Evolutionary conservation across 1,140 invertebrate genomes (phyloP), one percentile per base, ranked within the genome.

Genomic region (Drosophila lowei): DNA sequence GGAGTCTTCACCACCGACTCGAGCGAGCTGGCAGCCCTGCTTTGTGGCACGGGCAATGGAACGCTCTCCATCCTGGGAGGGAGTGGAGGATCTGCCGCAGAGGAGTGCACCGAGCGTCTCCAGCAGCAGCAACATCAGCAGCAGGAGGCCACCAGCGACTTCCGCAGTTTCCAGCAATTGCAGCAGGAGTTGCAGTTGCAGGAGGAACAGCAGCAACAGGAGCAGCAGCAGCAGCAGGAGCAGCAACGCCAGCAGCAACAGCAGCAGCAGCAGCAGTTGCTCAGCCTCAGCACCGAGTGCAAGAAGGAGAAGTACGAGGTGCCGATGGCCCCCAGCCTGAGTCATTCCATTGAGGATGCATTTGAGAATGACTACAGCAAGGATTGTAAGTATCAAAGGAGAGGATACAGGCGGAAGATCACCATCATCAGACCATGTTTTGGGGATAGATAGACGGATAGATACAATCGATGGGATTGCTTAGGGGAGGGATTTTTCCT

Each of bases 351-450:
- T 38, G 89, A 89, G 41, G 90, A 91, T 75, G 77, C 88, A 71
- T 91, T 91, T 65, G 88, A 90, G 54, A 85, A 83, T 65, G 88
- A 89, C 62, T 91, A 90, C 62, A 90, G 71, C 71, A 91, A 91
- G 72, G 88, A 91, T 67, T 91, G 90, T 91, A 88, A 91, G 90
- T 91, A 90, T 84, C 11, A 2, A 15, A 1, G 2, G 16, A 3
- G 2, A 3, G 15, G 6, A 9, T 25, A 13, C 11, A 21, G 23
- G 8, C 15, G 2, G 15, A 25, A 6, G 1, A 28, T 21, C 7
- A 18, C 46, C 47, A 49, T 21, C 47, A 38, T 15, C 13, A 38
- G 18, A 23, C 6, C 7, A 15, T 46, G 28, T 18, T 59, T 38
- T 38, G 58, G 25, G 42, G 18, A 34, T 46, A 60, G 8, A 8